Evolutionary conservation across 1,140 invertebrate genomes (phyloP).

Genomic region (Zaprionus capensis): DNA sequence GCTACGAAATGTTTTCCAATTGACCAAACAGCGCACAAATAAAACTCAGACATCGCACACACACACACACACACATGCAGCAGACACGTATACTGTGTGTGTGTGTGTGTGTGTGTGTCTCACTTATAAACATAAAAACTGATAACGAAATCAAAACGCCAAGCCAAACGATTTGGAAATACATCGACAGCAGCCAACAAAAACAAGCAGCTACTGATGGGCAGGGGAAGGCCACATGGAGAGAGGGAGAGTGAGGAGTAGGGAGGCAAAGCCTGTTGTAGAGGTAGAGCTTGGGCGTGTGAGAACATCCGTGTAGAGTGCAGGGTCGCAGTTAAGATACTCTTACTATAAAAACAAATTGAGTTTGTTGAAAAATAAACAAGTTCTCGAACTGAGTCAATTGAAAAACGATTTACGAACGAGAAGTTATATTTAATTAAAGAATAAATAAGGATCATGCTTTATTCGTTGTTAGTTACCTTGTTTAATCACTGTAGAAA

Average conservation of each 20-base stretch:
- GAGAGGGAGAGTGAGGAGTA: neutral
- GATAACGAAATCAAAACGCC: conserved; percentile 82
- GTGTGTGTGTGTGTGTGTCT: conserved; percentile 46
- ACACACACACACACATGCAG: conserved; percentile 11
- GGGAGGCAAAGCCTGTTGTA: neutral
- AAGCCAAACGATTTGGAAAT: conserved; percentile 80
- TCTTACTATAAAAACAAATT: neutral
- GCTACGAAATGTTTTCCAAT: conserved; percentile 82
- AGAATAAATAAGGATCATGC: no score
- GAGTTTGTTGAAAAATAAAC: no score
- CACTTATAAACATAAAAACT: conserved; percentile 82
- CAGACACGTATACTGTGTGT: conserved; percentile 9
- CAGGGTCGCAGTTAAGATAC: neutral
- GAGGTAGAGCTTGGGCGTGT: neutral
- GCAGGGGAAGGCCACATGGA: neutral
- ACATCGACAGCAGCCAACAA: conserved; percentile 59
- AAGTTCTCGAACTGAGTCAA: neutral
- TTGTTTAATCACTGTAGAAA: no score
- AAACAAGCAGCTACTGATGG: conserved; percentile 15
- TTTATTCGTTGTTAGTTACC: no score
- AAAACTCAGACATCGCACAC: conserved; percentile 60
- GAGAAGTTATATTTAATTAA: neutral
- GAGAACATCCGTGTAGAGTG: neutral
- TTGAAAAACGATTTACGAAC: neutral
- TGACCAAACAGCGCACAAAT: conserved; percentile 80